Conservation (phyloP, 35 echinoderm and acorn worm genomes). For the Ophioderma brevispina region DNA sequence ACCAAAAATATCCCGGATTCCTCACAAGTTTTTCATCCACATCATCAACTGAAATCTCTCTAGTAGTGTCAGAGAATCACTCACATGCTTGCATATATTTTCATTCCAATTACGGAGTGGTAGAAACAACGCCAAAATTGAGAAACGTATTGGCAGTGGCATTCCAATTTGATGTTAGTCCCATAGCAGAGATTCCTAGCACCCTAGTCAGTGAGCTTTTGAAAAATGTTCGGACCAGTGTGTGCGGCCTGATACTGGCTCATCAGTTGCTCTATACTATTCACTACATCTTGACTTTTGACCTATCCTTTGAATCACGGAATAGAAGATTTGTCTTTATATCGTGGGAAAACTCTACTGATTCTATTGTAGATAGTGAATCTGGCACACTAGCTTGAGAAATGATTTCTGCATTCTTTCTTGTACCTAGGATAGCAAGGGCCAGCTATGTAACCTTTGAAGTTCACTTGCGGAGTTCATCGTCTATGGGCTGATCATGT, state of each 20-base stretch:
- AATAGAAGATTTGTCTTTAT: background rate
- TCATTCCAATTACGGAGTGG: conserved; percentile 4
- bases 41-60: background rate
- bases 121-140: background rate
- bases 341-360: background rate
- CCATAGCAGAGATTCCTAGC: background rate
- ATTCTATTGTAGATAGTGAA: background rate
- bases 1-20: too few species aligned
- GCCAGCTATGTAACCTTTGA: background rate
- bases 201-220: background rate
- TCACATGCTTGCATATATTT: background rate
- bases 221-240: background rate
- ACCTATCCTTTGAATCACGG: background rate
- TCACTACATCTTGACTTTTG: background rate
- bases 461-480: background rate
- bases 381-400: background rate
- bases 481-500: background rate
- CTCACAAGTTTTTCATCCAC: background rate
- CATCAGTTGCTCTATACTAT: background rate
- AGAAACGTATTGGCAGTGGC: background rate
- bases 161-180: background rate
- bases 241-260: background rate
- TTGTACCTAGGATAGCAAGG: background rate
- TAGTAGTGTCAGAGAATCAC: background rate
- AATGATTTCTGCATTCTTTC: background rate